Conservation (phyloP, 2,113 vertebrate species). For the Neomonachus schauinslandi region DNA sequence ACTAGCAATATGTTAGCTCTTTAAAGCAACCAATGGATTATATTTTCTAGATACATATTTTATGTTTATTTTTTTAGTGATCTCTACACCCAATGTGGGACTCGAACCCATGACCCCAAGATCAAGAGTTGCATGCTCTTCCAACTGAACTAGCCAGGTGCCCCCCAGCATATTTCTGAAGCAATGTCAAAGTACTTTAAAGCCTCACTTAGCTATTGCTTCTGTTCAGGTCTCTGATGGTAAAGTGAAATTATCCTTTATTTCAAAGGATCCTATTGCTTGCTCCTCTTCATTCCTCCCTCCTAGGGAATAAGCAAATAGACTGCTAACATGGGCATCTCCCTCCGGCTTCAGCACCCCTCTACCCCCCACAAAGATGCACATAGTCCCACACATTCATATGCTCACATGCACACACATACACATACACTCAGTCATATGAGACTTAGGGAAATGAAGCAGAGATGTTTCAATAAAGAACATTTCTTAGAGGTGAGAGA, state of each 20-base stretch:
- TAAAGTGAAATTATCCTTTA: background rate
- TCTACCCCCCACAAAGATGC: background rate
- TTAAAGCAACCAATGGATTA: background rate
- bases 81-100: background rate
- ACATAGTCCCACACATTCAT: background rate
- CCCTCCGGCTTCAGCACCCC: background rate
- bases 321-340: background rate
- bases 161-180: background rate
- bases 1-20: background rate
- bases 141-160: background rate
- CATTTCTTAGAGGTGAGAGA: background rate
- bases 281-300: background rate
- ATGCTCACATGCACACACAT: too few relatives aligned
- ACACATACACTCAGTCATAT: background rate
- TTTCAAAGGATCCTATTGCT: background rate
- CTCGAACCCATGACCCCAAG: background rate
- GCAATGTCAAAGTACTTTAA: background rate
- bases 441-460: background rate
- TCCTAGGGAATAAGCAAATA: background rate
- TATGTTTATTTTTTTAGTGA: background rate
- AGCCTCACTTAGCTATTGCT: background rate
- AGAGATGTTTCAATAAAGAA: background rate
- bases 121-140: background rate
- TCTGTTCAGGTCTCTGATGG: background rate
- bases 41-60: background rate